Evolutionary conservation across 2,113 vertebrate species (phyloP).

Genomic region (Microtus ochrogaster): DNA sequence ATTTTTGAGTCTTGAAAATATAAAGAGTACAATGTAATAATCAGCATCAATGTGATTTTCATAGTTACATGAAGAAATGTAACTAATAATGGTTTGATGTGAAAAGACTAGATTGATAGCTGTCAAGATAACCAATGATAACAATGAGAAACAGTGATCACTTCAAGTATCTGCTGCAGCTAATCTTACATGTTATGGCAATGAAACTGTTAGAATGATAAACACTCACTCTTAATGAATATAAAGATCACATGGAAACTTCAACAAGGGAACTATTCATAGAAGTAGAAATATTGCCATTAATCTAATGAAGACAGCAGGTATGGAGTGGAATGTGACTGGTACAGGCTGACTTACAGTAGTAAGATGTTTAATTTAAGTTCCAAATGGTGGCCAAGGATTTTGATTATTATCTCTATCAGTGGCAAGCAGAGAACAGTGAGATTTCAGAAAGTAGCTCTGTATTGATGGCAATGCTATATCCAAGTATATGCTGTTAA

Average conservation of each 20-base stretch:
- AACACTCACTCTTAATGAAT: slow-evolving; percentile 79
- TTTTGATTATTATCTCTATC: slow-evolving; percentile 35
- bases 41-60: slow-evolving; percentile 35
- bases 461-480: neutral
- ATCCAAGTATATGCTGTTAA: slow-evolving; percentile 1
- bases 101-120: slow-evolving; percentile 36
- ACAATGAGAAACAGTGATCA: slow-evolving; percentile 56
- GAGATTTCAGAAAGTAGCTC: neutral
- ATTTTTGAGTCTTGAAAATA: slow-evolving; percentile 38
- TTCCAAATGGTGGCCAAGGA: slow-evolving; percentile 24
- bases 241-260: slow-evolving; percentile 64
- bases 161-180: slow-evolving; percentile 71
- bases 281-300: slow-evolving; percentile 72
- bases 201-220: slow-evolving; percentile 72
- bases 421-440: slow-evolving; percentile 58
- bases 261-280: slow-evolving; percentile 74
- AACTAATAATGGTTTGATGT: slow-evolving; percentile 50
- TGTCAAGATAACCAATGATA: slow-evolving; percentile 61
- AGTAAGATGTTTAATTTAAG: slow-evolving; percentile 62
- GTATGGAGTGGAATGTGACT: neutral
- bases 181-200: slow-evolving; percentile 63
- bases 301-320: slow-evolving; percentile 72
- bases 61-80: slow-evolving; percentile 31
- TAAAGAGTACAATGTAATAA: slow-evolving; percentile 67
- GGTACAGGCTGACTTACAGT: slow-evolving; percentile 48